Evolutionary conservation across 2,888 invertebrate species (phyloP).

Genomic region (Leucoma salicis): DNA sequence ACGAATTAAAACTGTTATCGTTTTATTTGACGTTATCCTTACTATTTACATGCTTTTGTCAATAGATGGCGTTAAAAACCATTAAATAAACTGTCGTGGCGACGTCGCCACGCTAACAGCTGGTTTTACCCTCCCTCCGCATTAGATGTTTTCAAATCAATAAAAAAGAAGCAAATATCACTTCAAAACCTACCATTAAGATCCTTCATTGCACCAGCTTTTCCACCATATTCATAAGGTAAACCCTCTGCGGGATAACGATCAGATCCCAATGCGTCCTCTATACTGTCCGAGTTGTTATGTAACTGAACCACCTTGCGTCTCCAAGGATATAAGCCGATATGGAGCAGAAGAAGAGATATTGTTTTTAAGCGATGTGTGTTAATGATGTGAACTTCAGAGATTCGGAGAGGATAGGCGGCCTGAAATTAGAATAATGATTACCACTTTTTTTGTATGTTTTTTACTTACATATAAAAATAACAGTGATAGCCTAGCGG

Average conservation of each 20-base stretch:
- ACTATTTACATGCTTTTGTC: too few species aligned
- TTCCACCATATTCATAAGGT: conserved; percentile 92
- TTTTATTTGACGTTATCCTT: too few species aligned
- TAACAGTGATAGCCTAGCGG: too few species aligned
- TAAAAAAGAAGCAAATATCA: too few species aligned
- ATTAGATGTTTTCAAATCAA: too few species aligned
- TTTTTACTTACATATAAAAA: too few species aligned
- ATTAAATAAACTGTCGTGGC: too few species aligned
- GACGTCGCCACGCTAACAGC: too few species aligned
- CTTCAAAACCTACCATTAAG: conserved; percentile 83
- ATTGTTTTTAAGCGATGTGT: conserved; percentile 86
- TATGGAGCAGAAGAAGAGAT: conserved; percentile 81
- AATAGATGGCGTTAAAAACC: too few species aligned
- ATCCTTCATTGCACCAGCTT: conserved; percentile 87
- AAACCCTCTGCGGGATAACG: conserved; percentile 87
- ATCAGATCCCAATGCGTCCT: conserved; percentile 73
- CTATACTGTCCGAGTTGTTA: conserved; percentile 53
- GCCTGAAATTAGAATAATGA: conserved; percentile 74
- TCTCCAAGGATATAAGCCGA: conserved; percentile 71
- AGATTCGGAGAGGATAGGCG: conserved; percentile 90
- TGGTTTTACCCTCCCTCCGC: too few species aligned
- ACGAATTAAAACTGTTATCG: too few species aligned
- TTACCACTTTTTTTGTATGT: too few species aligned
- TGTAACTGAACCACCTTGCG: conserved; percentile 66
- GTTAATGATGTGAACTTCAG: conserved; percentile 92